Percentiles rank a stretch among this genome's conserved stretches.
Conservation (phyloP, 2,797 vertebrate genomes). For the Gymnocypris eckloni region DNA sequence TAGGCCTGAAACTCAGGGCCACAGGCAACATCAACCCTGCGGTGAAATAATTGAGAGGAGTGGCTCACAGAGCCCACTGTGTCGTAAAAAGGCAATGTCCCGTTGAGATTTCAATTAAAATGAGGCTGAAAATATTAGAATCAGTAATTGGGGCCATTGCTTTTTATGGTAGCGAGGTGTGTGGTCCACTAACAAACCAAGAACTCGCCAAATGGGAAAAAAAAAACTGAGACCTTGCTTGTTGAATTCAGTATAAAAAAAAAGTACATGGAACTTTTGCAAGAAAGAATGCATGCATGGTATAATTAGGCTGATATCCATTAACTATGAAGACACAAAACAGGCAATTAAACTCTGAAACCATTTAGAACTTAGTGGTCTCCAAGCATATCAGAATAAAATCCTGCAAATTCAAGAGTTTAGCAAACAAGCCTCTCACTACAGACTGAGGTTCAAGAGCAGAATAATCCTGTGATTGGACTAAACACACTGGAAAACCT, state of each 20-base stretch:
- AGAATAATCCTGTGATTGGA: background rate
- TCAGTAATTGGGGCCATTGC: slow-evolving; percentile 34
- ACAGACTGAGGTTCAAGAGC: background rate
- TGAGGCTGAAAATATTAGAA: slow-evolving; percentile 21
- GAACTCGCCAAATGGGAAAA: slow-evolving; percentile 33
- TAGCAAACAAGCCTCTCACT: background rate
- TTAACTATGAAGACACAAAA: slow-evolving; percentile 22
- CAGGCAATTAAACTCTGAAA: slow-evolving; percentile 24
- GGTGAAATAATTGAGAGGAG: slow-evolving; percentile 9
- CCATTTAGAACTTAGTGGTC: background rate
- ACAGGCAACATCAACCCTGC: slow-evolving; percentile 28
- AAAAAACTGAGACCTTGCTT: slow-evolving; percentile 30
- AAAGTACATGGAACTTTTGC: background rate
- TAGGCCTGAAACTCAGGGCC: slow-evolving; percentile 24
- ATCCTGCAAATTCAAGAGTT: slow-evolving; percentile 26
- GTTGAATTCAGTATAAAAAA: background rate
- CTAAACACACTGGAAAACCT: background rate
- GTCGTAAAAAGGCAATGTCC: slow-evolving; percentile 25
- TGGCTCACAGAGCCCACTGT: slow-evolving; percentile 7
- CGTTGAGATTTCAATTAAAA: slow-evolving; percentile 41
- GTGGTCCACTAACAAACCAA: slow-evolving; percentile 41
- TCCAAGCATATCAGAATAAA: background rate
- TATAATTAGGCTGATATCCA: slow-evolving; percentile 22
- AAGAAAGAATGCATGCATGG: slow-evolving; percentile 14
- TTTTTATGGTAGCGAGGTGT: slow-evolving; percentile 27